A percentile compares a stretch with the other conserved stretches of the same genome.
These are phyloP conservation scores for Poecilia wingei DNA, from an alignment of 2,797 vertebrate species.

Conservation along the genomic window DNA sequence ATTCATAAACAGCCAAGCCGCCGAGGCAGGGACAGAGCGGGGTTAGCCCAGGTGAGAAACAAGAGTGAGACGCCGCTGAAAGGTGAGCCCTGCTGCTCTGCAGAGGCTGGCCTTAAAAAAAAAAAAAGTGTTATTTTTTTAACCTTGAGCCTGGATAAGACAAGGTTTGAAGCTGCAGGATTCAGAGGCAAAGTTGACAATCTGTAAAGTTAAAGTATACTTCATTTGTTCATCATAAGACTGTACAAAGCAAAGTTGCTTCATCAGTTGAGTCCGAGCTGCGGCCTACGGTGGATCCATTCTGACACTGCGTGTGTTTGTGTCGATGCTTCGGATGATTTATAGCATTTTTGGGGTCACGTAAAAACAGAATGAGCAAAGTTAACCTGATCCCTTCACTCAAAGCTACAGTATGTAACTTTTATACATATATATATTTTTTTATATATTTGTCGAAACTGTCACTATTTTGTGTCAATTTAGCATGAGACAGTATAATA, in stretches of 20 bases:
- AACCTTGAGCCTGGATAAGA: not conserved
- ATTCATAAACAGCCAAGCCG: conserved; percentile 31
- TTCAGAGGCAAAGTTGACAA: not conserved
- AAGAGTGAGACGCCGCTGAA: not conserved
- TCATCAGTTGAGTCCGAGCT: not conserved
- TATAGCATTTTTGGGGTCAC: not conserved
- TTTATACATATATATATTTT: no score
- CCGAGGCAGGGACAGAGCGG: not conserved
- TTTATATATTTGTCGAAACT: no score
- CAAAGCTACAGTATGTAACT: not conserved
- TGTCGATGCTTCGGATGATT: not conserved
- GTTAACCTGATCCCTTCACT: not conserved
- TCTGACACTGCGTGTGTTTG: not conserved
- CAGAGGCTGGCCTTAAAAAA: not conserved
- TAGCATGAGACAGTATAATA: no score
- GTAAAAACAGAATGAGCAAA: not conserved
- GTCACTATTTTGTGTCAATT: no score
- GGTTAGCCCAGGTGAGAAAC: conserved; percentile 45
- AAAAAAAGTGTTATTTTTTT: not conserved
- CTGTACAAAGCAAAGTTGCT: not conserved
- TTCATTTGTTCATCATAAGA: not conserved
- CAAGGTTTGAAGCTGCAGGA: not conserved
- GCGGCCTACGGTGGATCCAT: not conserved
- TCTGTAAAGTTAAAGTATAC: not conserved
- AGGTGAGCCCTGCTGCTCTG: not conserved